These are phyloP conservation scores for Glaucidium brasilianum DNA, from an alignment of 2,113 vertebrate species.

Conservation along the genomic window DNA sequence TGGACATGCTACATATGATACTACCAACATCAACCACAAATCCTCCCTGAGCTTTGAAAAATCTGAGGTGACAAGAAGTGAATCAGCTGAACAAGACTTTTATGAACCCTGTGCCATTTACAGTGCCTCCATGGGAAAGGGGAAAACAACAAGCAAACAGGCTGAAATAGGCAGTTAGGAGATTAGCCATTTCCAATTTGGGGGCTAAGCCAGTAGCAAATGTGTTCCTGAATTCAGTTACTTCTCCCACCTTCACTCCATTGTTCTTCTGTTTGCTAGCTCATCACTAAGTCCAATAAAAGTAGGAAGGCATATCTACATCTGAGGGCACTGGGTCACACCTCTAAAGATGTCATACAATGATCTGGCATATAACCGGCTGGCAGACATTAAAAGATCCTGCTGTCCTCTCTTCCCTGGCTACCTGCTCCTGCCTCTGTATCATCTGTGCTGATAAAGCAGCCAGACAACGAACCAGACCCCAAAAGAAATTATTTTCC, in stretches of 20 bases:
- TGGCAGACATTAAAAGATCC: neutral
- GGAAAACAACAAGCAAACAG: neutral
- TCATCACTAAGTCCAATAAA: neutral
- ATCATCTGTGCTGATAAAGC: neutral
- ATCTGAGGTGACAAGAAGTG: neutral
- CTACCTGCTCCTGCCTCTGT: neutral
- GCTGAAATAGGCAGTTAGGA: neutral
- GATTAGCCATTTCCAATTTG: neutral
- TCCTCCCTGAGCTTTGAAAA: neutral
- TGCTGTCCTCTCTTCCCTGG: neutral
- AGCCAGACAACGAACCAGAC: neutral
- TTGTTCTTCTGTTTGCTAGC: neutral
- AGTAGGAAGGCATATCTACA: neutral
- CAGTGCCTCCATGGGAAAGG: neutral
- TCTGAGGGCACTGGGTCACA: neutral
- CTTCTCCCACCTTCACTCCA: neutral
- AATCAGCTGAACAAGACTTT: neutral
- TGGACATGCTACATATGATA: fast-evolving
- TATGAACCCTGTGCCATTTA: neutral
- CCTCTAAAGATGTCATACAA: neutral
- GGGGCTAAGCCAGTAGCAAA: neutral
- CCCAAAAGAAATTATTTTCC: neutral
- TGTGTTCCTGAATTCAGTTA: neutral
- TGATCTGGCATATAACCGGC: neutral
- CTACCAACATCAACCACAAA: neutral